phyloP scores from a whole-genome alignment of 2,113 vertebrate species.

The Pelecanoides urinatrix region DNA sequence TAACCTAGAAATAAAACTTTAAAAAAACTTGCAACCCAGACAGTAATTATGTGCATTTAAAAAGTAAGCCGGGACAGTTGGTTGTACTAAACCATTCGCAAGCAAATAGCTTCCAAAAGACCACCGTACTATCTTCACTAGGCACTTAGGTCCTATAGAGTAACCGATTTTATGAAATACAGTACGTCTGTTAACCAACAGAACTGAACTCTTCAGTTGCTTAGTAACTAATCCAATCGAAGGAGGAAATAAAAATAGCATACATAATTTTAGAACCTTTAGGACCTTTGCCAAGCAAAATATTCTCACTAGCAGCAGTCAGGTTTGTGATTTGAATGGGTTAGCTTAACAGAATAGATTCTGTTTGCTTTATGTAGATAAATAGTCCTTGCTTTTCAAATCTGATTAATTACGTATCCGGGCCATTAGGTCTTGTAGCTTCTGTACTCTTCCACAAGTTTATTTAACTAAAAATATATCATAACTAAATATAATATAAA shows the following conservation, averaged over 20 bases:
- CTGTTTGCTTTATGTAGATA: constrained; percentile 29
- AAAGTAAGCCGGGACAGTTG: neutral
- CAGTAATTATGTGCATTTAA: neutral
- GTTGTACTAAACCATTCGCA: neutral
- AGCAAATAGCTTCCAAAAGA: neutral
- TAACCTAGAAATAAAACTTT: neutral
- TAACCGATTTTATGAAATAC: constrained; percentile 56
- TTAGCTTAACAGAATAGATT: constrained; percentile 51
- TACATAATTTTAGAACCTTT: constrained; percentile 78
- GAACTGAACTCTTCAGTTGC: constrained; percentile 78
- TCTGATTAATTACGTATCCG: constrained; percentile 1
- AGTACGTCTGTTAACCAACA: constrained; percentile 73
- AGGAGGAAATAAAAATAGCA: constrained; percentile 79
- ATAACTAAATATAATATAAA: constrained; percentile 7
- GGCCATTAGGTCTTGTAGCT: constrained; percentile 2
- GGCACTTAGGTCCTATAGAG: neutral
- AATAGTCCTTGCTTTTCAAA: neutral
- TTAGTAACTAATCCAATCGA: constrained; percentile 80
- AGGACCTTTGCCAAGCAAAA: constrained; percentile 74
- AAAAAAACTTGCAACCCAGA: neutral
- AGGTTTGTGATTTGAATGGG: constrained; percentile 65
- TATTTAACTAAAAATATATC: constrained; percentile 34
- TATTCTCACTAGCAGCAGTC: constrained; percentile 70
- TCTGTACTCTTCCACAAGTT: constrained; percentile 1
- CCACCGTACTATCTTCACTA: neutral